Evolutionary conservation across 2,888 invertebrate genomes (phyloP), one percentile per base, ranked within the genome.

Genomic region (Cephus pulcher): DNA sequence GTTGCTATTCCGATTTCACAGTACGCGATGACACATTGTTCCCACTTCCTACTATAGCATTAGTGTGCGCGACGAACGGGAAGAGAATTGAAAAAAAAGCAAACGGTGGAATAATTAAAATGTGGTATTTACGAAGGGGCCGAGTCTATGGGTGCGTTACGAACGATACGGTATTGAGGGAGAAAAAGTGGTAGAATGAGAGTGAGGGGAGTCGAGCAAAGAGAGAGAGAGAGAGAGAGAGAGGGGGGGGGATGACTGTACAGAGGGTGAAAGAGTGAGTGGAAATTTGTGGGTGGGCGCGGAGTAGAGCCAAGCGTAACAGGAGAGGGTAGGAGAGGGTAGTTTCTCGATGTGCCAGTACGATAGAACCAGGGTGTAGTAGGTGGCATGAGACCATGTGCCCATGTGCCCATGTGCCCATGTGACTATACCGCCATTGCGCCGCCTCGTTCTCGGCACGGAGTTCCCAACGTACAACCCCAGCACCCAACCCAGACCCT

Each of bases 401-500:
- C 30, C 70, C 35, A 37, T 34, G 34, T 34, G 34, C 34, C 34
- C 70, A 33, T 70, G 70, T 33, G 70, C 71, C 32, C 56, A 56
- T 56, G 56, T 56, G 56, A 56, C 56, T 56, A 56, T 56, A 56
- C 56, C 23, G 56, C 56, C 56, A 56, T 56, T 23, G 56, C 56
- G 33, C 71, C 76, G 34, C 80, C 83, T 79, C 80, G 83, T 85
- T 81, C 87, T 84, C 86, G 83, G 85, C 83, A 82, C 87, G 85
- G 83, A 86, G 86, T 85, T 86, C 86, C 84, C 84, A 87, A 84
- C 87, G 85, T 85, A 83, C 80, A 37, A 56, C 81, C 75, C 78
- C 76, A 73, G 82, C 82, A 84, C 83, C 85, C 84, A 84, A 88
- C 90, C 90, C 89, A 89, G 89, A 89, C 90, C 90, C 90, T 91